These are phyloP conservation scores for Sabatieria punctata DNA, from an alignment of 2,888 invertebrate genomes.

Conservation along the genomic window DNA sequence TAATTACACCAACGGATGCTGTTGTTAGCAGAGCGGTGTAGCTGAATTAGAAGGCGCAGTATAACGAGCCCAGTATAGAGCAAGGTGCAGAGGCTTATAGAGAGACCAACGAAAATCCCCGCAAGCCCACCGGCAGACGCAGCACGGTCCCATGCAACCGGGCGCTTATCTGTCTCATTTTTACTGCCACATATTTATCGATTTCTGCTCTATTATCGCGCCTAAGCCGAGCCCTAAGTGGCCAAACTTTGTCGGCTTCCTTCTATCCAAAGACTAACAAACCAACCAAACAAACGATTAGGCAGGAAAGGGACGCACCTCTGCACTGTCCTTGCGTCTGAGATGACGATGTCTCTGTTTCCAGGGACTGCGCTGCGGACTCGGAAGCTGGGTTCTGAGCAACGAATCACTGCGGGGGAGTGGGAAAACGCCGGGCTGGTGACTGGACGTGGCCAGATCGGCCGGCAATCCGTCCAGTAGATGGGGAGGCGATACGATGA, in stretches of 20 bases:
- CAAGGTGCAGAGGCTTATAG: too few species aligned
- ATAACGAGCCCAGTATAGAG: too few species aligned
- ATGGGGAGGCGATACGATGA: slow-evolving; percentile 61
- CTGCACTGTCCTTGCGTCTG: slow-evolving; percentile 3
- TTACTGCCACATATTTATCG: background rate
- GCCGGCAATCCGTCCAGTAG: slow-evolving; percentile 45
- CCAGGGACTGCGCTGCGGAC: slow-evolving; percentile 23
- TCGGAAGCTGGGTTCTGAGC: slow-evolving; percentile 45
- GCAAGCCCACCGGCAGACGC: too few species aligned
- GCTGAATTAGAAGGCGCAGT: too few species aligned
- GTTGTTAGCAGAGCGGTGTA: too few species aligned
- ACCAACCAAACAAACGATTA: too few species aligned
- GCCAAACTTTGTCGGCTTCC: background rate
- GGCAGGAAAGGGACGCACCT: too few species aligned
- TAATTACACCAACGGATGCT: too few species aligned
- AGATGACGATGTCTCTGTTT: slow-evolving; percentile 19
- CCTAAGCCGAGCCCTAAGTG: background rate
- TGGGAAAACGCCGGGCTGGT: slow-evolving; percentile 50
- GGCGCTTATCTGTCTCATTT: too few species aligned
- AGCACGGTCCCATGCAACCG: too few species aligned
- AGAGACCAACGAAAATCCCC: too few species aligned
- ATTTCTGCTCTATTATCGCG: background rate
- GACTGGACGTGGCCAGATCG: slow-evolving; percentile 6
- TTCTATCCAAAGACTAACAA: too few species aligned
- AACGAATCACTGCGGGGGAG: slow-evolving; percentile 56